Evolutionary conservation across 2,888 invertebrate species (phyloP).

Genomic region (Rhaphigaster nebulosa): DNA sequence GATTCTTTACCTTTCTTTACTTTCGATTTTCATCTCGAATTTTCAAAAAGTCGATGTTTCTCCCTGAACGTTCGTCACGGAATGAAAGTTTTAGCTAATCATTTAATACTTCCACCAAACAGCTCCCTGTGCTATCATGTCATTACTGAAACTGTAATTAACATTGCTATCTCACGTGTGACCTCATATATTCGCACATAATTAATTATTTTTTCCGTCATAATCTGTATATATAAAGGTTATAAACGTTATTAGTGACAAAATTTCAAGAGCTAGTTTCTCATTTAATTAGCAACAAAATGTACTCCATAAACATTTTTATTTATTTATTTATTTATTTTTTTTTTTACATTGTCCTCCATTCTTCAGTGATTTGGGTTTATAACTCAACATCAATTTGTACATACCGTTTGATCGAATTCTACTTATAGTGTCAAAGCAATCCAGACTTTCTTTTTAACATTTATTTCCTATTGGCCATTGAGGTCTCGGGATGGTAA

Average conservation of each 20-base stretch:
- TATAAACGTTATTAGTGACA: neutral
- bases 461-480: too few relatives aligned
- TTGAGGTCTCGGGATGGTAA: too few relatives aligned
- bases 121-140: neutral
- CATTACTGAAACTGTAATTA: conserved; percentile 5
- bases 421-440: too few relatives aligned
- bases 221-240: neutral
- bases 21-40: neutral
- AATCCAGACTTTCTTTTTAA: too few relatives aligned
- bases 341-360: too few relatives aligned
- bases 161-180: neutral
- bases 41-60: neutral
- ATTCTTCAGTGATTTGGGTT: too few relatives aligned
- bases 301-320: too few relatives aligned
- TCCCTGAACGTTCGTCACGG: neutral
- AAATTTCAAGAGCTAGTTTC: neutral
- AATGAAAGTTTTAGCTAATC: neutral
- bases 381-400: too few relatives aligned
- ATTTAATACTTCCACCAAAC: neutral
- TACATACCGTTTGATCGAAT: too few relatives aligned
- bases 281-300: neutral
- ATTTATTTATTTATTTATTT: too few relatives aligned
- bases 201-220: neutral
- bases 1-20: neutral
- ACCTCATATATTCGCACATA: neutral